Conservation (phyloP, 2,113 vertebrate species). For the Spilogale gracilis region DNA sequence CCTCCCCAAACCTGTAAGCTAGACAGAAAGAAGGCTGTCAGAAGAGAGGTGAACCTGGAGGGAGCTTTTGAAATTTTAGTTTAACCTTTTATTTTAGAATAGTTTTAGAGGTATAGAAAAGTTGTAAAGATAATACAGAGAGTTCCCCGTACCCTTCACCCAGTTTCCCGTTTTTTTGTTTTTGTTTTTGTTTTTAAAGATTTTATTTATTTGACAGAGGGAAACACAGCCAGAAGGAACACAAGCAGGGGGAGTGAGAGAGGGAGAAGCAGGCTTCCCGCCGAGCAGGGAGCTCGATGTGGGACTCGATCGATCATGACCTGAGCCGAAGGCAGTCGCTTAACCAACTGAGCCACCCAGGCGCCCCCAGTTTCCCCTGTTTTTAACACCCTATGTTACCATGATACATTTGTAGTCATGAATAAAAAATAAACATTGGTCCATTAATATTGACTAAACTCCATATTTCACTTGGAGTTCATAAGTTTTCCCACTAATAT, state of each 20-base stretch:
- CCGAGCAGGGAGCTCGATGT: too few relatives aligned
- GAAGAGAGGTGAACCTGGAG: not conserved
- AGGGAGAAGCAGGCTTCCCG: too few relatives aligned
- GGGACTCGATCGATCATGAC: too few relatives aligned
- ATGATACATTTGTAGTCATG: not conserved
- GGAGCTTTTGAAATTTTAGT: not conserved
- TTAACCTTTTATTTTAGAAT: constrained; percentile 24
- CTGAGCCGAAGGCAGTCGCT: too few relatives aligned
- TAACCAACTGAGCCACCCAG: too few relatives aligned
- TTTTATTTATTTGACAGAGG: too few relatives aligned
- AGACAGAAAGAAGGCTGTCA: not conserved
- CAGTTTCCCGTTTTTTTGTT: not conserved
- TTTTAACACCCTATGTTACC: not conserved
- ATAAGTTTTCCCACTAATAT: not conserved
- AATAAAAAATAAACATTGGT: constrained; percentile 17
- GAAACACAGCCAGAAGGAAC: too few relatives aligned
- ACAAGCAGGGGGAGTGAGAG: too few relatives aligned
- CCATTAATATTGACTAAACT: not conserved
- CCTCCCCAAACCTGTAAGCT: not conserved
- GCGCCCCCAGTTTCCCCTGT: not conserved
- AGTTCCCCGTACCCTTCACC: not conserved
- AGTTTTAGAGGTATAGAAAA: constrained; percentile 1
- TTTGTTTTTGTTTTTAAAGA: too few relatives aligned
- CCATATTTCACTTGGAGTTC: not conserved
- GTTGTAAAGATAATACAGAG: not conserved